phyloP scores from a whole-genome alignment of 2,888 invertebrate species.

The Melanotus villosus region DNA sequence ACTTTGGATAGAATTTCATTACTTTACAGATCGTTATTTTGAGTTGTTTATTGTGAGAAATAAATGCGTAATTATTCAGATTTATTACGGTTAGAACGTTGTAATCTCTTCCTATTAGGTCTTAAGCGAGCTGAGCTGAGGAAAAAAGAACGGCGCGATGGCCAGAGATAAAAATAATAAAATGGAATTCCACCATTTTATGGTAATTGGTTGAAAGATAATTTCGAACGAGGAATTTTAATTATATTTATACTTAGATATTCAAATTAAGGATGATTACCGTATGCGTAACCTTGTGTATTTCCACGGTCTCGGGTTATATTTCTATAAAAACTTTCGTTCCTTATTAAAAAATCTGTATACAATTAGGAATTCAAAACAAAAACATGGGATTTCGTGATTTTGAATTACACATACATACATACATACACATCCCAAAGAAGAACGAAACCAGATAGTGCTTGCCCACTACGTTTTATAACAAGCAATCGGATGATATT shows the following conservation, averaged over 20 bases:
- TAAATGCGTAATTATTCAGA: background rate
- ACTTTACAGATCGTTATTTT: background rate
- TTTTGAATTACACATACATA: too few species aligned
- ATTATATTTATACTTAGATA: constrained; percentile 29
- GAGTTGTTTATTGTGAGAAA: background rate
- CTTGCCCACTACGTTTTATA: too few species aligned
- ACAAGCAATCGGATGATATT: too few species aligned
- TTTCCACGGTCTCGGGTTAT: background rate
- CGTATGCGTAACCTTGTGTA: background rate
- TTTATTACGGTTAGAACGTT: background rate
- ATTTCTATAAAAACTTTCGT: background rate
- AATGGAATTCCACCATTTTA: constrained; percentile 34
- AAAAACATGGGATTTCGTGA: too few species aligned
- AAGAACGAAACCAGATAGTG: too few species aligned
- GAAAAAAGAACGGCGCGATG: background rate
- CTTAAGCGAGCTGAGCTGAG: too few species aligned
- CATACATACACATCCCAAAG: too few species aligned
- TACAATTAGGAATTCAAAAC: too few species aligned
- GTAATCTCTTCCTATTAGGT: background rate
- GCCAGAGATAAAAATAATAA: constrained; percentile 28
- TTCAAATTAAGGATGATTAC: constrained; percentile 14
- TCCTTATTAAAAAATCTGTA: too few species aligned
- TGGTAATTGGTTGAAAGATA: constrained; percentile 28
- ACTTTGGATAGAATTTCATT: background rate
- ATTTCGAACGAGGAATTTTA: constrained; percentile 35